Evolutionary conservation across 2,888 invertebrate species (phyloP).

Genomic region (Chalcis sispes): DNA sequence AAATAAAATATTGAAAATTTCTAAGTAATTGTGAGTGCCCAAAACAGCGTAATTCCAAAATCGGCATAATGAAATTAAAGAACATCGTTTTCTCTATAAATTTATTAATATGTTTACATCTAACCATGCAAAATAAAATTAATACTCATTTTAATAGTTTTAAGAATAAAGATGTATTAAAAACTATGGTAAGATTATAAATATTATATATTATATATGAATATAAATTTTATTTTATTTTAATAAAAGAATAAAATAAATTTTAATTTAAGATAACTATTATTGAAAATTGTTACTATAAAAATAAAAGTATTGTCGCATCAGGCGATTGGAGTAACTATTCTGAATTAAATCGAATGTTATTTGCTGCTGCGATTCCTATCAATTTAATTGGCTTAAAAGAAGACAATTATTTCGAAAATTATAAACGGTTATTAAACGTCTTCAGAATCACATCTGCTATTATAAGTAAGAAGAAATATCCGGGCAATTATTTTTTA

Average conservation of each 20-base stretch:
- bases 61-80: conserved; percentile 3
- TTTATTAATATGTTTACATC: conserved; percentile 1
- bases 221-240: neutral
- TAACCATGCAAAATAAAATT: neutral
- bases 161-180: neutral
- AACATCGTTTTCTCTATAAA: neutral
- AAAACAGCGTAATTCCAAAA: no score
- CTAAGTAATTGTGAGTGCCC: no score
- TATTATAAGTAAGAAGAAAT: conserved; percentile 19
- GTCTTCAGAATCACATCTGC: neutral
- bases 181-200: conserved; percentile 10
- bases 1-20: no score
- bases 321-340: conserved; percentile 15
- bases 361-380: neutral
- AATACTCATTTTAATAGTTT: neutral
- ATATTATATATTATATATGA: neutral
- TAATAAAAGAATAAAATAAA: neutral
- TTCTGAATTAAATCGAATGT: conserved; percentile 6
- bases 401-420: conserved; percentile 16
- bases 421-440: conserved; percentile 24
- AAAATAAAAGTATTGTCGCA: neutral
- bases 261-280: conserved; percentile 14
- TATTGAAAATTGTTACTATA: neutral
- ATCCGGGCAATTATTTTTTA: conserved; percentile 7
- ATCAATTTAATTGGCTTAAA: neutral